phyloP scores from a whole-genome alignment of 2,888 invertebrate genomes.

The Melanophora roralis region DNA sequence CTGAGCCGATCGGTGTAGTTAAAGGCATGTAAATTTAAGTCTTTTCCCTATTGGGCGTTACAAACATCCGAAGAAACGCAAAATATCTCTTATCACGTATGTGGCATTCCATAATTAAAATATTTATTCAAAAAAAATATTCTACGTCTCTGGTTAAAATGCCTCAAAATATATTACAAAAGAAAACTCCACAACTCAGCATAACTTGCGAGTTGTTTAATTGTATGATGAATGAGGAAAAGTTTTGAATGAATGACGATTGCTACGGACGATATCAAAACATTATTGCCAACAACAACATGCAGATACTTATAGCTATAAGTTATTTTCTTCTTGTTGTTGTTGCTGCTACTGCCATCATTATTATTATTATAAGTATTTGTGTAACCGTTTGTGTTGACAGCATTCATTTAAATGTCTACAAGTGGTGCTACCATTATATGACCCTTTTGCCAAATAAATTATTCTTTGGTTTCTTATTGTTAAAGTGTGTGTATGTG shows the following conservation, averaged over 20 bases:
- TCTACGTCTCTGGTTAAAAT: conserved; percentile 17
- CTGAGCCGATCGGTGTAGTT: no score
- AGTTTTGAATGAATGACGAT: conserved; percentile 39
- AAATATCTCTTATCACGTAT: no score
- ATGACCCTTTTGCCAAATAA: not conserved
- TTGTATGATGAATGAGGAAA: conserved; percentile 51
- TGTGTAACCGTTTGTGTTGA: conserved; percentile 61
- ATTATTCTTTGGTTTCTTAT: not conserved
- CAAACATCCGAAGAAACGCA: no score
- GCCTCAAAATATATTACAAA: not conserved
- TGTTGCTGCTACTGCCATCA: conserved; percentile 5
- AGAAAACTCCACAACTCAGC: not conserved
- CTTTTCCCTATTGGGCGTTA: no score
- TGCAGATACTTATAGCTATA: conserved; percentile 2
- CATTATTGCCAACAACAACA: conserved; percentile 48
- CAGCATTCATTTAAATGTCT: conserved; percentile 61
- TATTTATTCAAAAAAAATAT: no score
- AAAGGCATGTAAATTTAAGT: no score
- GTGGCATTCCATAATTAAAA: no score
- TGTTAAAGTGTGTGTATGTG: not conserved
- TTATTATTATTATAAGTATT: conserved; percentile 44
- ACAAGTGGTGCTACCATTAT: conserved; percentile 42
- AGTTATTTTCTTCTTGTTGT: not conserved
- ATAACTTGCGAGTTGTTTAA: conserved; percentile 39
- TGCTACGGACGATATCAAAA: conserved; percentile 26